Conservation (phyloP, 2,113 vertebrate genomes). For the Anas platyrhynchos region DNA sequence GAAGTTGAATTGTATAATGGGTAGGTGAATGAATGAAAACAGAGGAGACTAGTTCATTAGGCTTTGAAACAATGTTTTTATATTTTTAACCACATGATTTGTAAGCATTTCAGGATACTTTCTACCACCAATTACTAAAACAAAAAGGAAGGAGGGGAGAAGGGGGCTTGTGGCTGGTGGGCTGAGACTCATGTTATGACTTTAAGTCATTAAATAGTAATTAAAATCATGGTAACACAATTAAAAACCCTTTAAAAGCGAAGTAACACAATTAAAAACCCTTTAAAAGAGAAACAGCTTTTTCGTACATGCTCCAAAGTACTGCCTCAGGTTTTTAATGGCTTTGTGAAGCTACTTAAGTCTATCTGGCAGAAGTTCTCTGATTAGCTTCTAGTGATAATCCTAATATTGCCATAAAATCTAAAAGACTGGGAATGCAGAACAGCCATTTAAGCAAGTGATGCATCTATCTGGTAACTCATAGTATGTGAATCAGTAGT, state of each 20-base stretch:
- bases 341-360: not conserved
- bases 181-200: not conserved
- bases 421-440: not conserved
- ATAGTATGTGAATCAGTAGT: not conserved
- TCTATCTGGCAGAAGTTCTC: not conserved
- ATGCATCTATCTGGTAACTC: not conserved
- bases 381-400: not conserved
- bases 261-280: not conserved
- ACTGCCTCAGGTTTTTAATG: not conserved
- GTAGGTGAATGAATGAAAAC: not conserved
- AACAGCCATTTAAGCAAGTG: not conserved
- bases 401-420: not conserved
- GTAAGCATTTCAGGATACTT: constrained; percentile 6
- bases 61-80: not conserved
- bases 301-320: not conserved
- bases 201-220: constrained; percentile 40
- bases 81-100: constrained; percentile 6
- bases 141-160: not conserved
- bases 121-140: not conserved
- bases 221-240: constrained; percentile 12
- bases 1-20: not conserved
- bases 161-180: not conserved
- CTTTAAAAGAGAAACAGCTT: not conserved
- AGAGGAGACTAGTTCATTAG: not conserved
- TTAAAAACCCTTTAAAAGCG: constrained; percentile 30